Evolutionary conservation across 2,797 vertebrate genomes (phyloP).

Genomic region (Smutsia temminckii): DNA sequence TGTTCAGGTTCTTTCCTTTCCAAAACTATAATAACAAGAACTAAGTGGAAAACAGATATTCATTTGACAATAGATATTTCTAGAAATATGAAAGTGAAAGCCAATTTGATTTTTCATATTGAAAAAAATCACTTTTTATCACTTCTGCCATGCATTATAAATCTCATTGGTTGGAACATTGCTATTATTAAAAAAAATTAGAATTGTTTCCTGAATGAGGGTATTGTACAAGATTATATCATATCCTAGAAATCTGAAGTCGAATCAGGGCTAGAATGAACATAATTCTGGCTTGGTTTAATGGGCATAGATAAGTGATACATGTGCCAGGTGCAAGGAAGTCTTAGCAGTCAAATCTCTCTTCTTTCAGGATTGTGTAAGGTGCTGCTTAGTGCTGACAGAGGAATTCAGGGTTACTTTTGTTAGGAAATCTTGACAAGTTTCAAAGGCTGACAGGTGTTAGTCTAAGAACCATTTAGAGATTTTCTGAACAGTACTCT

Average conservation of each 20-base stretch:
- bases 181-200: not conserved
- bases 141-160: not conserved
- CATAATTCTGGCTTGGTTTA: not conserved
- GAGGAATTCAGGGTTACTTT: not conserved
- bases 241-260: not conserved
- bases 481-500: not conserved
- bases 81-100: not conserved
- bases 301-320: not conserved
- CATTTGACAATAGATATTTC: not conserved
- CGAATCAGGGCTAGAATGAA: not conserved
- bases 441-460: not conserved
- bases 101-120: slow-evolving; percentile 16
- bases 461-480: not conserved
- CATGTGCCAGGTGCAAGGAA: not conserved
- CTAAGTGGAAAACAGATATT: not conserved
- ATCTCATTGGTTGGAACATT: not conserved
- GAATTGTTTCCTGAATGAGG: not conserved
- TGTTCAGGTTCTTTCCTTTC: not conserved
- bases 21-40: not conserved
- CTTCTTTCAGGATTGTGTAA: not conserved
- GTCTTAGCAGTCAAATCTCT: not conserved
- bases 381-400: not conserved
- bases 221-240: not conserved
- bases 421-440: not conserved
- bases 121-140: not conserved